Conservation (phyloP, 2,888 invertebrate genomes). For the Scaptomyza reducta region DNA sequence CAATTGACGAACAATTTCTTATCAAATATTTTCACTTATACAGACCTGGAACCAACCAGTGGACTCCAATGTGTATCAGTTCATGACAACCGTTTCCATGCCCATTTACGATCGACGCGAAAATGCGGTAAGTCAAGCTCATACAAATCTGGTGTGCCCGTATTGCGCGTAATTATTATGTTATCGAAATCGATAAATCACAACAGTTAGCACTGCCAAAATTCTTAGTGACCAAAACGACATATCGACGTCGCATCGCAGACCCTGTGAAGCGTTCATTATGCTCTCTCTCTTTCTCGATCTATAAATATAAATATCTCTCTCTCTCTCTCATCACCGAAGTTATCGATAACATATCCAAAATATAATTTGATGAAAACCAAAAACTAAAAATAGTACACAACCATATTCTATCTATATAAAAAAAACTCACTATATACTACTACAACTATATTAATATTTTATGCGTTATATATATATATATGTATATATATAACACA, state of each 20-base stretch:
- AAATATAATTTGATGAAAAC: constrained; percentile 10
- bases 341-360: constrained; percentile 36
- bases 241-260: constrained; percentile 43
- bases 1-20: not conserved
- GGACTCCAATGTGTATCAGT: constrained; percentile 87
- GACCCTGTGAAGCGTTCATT: constrained; percentile 46
- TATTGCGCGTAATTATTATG: constrained; percentile 15
- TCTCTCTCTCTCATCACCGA: constrained; percentile 37
- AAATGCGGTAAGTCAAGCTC: constrained; percentile 89
- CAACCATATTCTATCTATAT: constrained; percentile 51
- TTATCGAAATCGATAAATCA: constrained; percentile 25
- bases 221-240: constrained; percentile 55
- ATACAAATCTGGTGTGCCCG: constrained; percentile 4
- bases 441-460: constrained; percentile 77
- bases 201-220: constrained; percentile 65
- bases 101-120: constrained; percentile 95
- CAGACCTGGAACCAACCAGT: constrained; percentile 83
- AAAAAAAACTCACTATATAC: constrained; percentile 61
- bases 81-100: constrained; percentile 97
- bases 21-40: not conserved
- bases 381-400: constrained; percentile 22
- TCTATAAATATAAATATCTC: constrained; percentile 1
- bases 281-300: constrained; percentile 25
- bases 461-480: constrained; percentile 82
- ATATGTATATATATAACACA: constrained; percentile 63